A percentile compares a stretch with the other conserved stretches of the same genome.
These are phyloP conservation scores for Ceratitis capitata DNA, from an alignment of 1,140 invertebrate species.

Conservation along the genomic window DNA sequence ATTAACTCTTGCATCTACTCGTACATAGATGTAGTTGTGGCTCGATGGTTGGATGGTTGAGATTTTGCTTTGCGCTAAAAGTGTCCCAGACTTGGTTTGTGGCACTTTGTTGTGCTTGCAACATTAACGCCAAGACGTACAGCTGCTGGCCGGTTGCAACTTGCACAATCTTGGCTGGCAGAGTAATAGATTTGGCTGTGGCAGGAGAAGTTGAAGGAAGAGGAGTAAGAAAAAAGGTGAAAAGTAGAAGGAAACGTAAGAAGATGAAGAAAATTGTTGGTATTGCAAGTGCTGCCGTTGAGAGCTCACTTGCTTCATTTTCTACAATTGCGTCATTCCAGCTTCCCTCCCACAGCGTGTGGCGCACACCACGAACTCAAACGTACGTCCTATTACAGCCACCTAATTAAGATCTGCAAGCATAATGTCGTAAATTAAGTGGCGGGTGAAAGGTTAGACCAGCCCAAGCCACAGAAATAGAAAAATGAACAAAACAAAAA, in stretches of 20 bases:
- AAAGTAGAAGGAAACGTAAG: not conserved
- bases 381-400: conserved; percentile 37
- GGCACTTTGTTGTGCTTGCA: conserved; percentile 10
- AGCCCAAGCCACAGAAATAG: not conserved
- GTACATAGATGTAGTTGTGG: not conserved
- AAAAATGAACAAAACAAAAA: not conserved
- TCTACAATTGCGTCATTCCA: not conserved
- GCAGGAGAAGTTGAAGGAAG: too few relatives aligned
- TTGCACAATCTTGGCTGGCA: too few relatives aligned
- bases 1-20: not conserved
- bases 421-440: conserved; percentile 40
- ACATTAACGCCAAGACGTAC: not conserved
- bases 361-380: not conserved
- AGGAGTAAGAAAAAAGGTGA: not conserved
- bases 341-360: not conserved
- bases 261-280: not conserved
- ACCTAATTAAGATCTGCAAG: conserved; percentile 41
- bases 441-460: conserved; percentile 42
- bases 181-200: too few relatives aligned
- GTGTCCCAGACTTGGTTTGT: not conserved
- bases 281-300: not conserved
- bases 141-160: not conserved
- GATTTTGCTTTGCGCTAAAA: not conserved
- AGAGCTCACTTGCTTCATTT: too few relatives aligned
- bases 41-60: not conserved